phyloP scores from a whole-genome alignment of 2,113 vertebrate species.

The Tenrec ecaudatus region DNA sequence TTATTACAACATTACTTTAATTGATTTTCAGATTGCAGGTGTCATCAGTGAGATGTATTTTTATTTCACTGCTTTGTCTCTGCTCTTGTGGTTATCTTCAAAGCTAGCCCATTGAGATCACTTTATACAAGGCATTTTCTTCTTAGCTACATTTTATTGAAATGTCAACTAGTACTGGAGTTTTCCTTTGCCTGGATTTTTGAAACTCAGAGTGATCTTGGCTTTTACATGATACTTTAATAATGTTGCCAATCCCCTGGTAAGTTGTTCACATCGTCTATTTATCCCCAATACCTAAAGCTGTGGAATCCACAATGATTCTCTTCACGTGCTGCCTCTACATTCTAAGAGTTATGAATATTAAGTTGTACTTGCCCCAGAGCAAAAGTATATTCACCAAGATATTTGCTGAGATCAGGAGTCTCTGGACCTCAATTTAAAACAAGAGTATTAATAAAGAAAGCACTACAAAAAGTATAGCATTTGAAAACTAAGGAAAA shows the following conservation, averaged over 20 bases:
- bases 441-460: slow-evolving; percentile 88
- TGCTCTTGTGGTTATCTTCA: slow-evolving; percentile 80
- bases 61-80: slow-evolving; percentile 74
- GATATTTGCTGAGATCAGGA: slow-evolving; percentile 91
- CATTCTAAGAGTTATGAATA: slow-evolving; percentile 89
- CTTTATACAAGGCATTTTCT: slow-evolving; percentile 84
- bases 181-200: slow-evolving; percentile 83
- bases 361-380: slow-evolving; percentile 89
- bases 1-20: slow-evolving; percentile 72
- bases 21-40: slow-evolving; percentile 74
- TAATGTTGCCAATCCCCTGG: slow-evolving; percentile 88
- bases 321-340: slow-evolving; percentile 85
- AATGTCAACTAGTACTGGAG: slow-evolving; percentile 82
- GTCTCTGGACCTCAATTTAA: slow-evolving; percentile 87
- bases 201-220: slow-evolving; percentile 84
- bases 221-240: slow-evolving; percentile 87
- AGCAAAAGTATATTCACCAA: slow-evolving; percentile 89
- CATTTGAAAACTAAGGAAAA: slow-evolving; percentile 84
- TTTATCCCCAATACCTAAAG: slow-evolving; percentile 88
- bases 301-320: slow-evolving; percentile 87
- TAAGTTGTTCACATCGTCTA: slow-evolving; percentile 89
- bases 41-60: slow-evolving; percentile 62
- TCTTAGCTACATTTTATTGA: slow-evolving; percentile 86
- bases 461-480: slow-evolving; percentile 81
- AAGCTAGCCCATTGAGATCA: slow-evolving; percentile 74